Conservation (phyloP, 2,113 vertebrate genomes). For the pig (Sus scrofa) region DNA sequence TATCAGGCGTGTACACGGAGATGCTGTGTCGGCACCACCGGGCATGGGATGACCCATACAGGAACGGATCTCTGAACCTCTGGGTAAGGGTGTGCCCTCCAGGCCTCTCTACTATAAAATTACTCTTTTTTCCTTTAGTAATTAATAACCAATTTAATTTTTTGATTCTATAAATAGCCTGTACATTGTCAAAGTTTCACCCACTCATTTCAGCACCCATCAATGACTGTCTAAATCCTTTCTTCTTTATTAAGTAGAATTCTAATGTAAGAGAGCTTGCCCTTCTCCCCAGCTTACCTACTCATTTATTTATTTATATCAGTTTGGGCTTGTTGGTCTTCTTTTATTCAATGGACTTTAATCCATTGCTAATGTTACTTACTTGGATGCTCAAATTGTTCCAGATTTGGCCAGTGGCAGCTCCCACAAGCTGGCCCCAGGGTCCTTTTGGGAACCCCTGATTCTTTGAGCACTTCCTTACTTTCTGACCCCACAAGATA, state of each 20-base stretch:
- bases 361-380: rapidly evolving
- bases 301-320: background rate
- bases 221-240: background rate
- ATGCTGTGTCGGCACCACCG: rapidly evolving
- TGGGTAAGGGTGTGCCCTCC: rapidly evolving
- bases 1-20: rapidly evolving
- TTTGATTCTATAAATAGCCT: background rate
- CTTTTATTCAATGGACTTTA: background rate
- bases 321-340: rapidly evolving
- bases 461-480: too few relatives aligned
- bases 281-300: background rate
- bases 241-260: background rate
- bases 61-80: background rate
- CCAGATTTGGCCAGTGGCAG: background rate
- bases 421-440: rapidly evolving
- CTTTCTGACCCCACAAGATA: too few relatives aligned
- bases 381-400: background rate
- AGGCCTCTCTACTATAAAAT: background rate
- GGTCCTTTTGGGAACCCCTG: background rate
- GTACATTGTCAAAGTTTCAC: too few relatives aligned
- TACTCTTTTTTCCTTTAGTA: background rate
- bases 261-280: background rate
- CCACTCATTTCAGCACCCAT: rapidly evolving
- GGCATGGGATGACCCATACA: rapidly evolving
- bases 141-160: background rate